Conservation (phyloP, 2,797 vertebrate genomes). For the Podargus strigoides region DNA sequence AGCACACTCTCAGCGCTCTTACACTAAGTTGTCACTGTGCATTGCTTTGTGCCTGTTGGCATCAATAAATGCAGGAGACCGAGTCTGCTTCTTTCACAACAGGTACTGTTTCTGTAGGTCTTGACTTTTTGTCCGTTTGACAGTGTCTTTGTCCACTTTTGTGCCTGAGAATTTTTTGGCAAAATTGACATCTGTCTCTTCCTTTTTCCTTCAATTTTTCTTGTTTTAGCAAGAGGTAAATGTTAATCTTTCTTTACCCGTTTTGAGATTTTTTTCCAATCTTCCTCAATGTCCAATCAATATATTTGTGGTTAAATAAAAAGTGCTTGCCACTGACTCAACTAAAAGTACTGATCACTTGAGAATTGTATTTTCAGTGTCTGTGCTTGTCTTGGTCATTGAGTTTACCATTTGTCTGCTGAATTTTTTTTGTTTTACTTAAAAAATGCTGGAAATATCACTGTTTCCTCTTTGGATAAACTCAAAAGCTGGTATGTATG, state of each 20-base stretch:
- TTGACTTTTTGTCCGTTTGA: background rate
- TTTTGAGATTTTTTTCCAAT: background rate
- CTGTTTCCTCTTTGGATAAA: background rate
- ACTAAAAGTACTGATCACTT: background rate
- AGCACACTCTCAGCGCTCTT: conserved; percentile 16
- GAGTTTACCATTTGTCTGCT: background rate
- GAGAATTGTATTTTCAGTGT: background rate
- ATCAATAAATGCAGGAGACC: conserved; percentile 40
- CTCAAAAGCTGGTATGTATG: background rate
- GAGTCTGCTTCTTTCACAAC: conserved; percentile 42
- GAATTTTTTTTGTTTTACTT: background rate
- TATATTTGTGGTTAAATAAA: background rate
- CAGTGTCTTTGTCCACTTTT: background rate
- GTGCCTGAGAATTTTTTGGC: background rate
- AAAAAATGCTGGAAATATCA: background rate
- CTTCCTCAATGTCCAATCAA: background rate
- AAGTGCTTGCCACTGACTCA: background rate
- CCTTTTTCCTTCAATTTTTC: background rate
- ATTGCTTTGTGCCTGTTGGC: conserved; percentile 54
- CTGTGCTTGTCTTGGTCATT: background rate
- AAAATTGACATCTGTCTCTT: background rate
- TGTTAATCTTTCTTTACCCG: background rate
- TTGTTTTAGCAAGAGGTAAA: background rate
- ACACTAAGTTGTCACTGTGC: conserved; percentile 14
- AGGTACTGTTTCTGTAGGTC: conserved; percentile 44